Base-by-base conservation (phyloP, 1,140 invertebrate genomes). In the Protaetia brevitarsis region DNA sequence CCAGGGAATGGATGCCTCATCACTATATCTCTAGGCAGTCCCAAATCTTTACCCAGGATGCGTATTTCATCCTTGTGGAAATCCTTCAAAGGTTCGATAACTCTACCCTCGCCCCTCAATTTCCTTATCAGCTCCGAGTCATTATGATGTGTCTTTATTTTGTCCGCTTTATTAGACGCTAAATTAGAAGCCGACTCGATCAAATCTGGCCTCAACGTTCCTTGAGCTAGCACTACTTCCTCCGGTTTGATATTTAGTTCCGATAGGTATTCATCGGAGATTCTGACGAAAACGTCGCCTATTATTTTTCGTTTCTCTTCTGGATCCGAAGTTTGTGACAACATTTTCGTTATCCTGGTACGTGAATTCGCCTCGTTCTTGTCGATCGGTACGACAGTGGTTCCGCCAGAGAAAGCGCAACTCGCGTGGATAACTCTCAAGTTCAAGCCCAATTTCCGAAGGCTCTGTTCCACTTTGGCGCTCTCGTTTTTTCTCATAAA, bases 61-160 rank as follows among this genome's bases (percentile, higher is more conserved):
- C 92, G 82, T 59, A 99, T 97, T 85, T 99, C 98, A 80, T 99
- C 97, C 83, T 99, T 99, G 77, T 99, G 97, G 78, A 99, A 99
- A 82, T 99, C 97, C 82, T 91, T 93, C 10, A 99, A 83, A n/a
- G 97, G 97, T 82, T 99, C 97, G 19, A 99, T 90, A 11, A 99
- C 95, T 65, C 93, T 83, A 10, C 93, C 96, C 92, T 62, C 81
- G 69, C 87, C 85, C 66, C 97, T 83, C 57, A 99, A 82, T 76
- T 91, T 85, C 74, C 71, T 96, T 82, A 99, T 95, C 19, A 99
- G 83, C 74, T 95, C 94, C 30, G 94, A 98, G 79, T 99, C 97
- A 79, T 99, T 99, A 83, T 99, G 97, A 82, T 99, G 97, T n/a
- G 97, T 99, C 83, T 99, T 99, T 73, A 99, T 99, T 10, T 90